phyloP scores from a whole-genome alignment of 1,140 invertebrate genomes.

The Heliothis virescens region DNA sequence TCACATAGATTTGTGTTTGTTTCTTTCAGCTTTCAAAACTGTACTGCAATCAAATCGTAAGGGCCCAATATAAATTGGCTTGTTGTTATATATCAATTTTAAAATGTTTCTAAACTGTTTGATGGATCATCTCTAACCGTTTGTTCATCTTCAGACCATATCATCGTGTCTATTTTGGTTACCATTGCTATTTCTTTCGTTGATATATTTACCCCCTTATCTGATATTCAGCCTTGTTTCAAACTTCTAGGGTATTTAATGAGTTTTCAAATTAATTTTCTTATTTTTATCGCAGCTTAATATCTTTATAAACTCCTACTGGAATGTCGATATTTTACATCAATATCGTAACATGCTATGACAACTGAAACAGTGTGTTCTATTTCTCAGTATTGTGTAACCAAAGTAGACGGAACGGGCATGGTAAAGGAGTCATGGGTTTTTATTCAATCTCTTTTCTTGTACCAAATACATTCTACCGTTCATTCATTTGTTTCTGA shows the following conservation, averaged over 20 bases:
- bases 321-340: no score
- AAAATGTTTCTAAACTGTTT: constrained; percentile 51
- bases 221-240: no score
- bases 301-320: no score
- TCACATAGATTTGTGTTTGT: constrained; percentile 71
- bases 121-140: constrained; percentile 41
- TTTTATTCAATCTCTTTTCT: neutral
- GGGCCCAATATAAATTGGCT: constrained; percentile 61
- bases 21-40: constrained; percentile 84
- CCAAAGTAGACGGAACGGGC: constrained; percentile 20
- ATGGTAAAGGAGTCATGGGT: constrained; percentile 8
- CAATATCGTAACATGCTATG: no score
- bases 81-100: constrained; percentile 48
- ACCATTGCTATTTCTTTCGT: neutral
- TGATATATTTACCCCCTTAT: neutral
- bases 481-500: neutral
- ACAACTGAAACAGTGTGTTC: no score
- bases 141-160: neutral
- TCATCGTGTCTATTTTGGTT: constrained; percentile 35
- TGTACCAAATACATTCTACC: neutral
- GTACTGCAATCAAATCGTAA: constrained; percentile 84
- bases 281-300: no score
- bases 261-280: no score
- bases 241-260: no score
- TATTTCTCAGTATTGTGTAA: constrained; percentile 4